Conservation (phyloP, 2,888 invertebrate species). For the Isoperla grammatica region DNA sequence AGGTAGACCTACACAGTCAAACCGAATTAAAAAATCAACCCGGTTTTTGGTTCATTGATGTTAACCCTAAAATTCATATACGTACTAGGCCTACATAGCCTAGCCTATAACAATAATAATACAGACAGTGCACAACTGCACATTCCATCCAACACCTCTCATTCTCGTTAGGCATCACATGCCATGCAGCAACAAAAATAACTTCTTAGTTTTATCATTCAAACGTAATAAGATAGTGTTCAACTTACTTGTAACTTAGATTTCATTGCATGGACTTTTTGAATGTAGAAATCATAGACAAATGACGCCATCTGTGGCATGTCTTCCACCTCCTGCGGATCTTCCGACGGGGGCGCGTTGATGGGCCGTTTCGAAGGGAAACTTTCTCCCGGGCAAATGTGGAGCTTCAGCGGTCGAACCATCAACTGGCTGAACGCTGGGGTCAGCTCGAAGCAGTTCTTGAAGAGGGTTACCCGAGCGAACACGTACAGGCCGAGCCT, state of each 20-base stretch:
- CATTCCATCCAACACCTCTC: too few relatives aligned
- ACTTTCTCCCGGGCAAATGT: slow-evolving; percentile 71
- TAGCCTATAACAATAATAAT: too few relatives aligned
- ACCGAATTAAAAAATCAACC: too few relatives aligned
- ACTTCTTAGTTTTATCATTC: too few relatives aligned
- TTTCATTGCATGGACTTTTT: slow-evolving; percentile 61
- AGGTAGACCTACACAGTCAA: too few relatives aligned
- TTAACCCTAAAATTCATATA: too few relatives aligned
- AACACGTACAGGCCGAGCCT: slow-evolving; percentile 95
- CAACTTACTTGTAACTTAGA: slow-evolving; percentile 44
- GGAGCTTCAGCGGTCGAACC: slow-evolving; percentile 71
- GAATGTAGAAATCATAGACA: slow-evolving; percentile 87
- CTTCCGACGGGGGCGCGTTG: slow-evolving; percentile 41
- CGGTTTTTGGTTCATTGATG: too few relatives aligned
- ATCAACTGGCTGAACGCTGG: slow-evolving; percentile 92
- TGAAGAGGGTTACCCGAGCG: slow-evolving; percentile 85
- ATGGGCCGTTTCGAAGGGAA: slow-evolving; percentile 65
- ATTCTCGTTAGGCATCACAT: too few relatives aligned
- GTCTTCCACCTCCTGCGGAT: slow-evolving; percentile 63
- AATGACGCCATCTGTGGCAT: slow-evolving; percentile 95
- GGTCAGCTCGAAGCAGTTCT: slow-evolving; percentile 94
- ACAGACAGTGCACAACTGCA: too few relatives aligned
- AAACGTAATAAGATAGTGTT: too few relatives aligned
- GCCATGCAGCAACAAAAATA: too few relatives aligned
- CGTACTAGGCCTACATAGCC: too few relatives aligned